phyloP scores from a whole-genome alignment of 2,797 vertebrate species.

The Mergus octosetaceus region DNA sequence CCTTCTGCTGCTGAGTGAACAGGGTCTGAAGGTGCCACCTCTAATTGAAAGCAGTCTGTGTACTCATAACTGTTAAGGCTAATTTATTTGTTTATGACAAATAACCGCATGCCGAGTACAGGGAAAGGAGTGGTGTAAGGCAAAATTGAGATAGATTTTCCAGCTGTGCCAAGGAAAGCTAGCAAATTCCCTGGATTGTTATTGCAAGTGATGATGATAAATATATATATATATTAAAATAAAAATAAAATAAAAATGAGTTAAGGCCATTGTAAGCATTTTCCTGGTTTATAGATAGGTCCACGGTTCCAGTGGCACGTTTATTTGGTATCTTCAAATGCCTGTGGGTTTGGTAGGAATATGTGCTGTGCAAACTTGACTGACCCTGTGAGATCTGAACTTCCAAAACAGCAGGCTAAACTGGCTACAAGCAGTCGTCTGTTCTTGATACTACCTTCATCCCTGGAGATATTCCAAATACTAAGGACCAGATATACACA shows the following conservation, averaged over 20 bases:
- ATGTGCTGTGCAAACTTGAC: neutral
- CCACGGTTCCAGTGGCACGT: neutral
- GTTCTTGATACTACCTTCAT: neutral
- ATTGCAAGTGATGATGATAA: neutral
- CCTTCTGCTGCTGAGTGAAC: slow-evolving; percentile 26
- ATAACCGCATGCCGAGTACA: slow-evolving; percentile 20
- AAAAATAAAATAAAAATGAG: neutral
- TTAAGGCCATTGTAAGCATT: neutral
- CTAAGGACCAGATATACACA: neutral
- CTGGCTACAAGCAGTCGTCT: neutral
- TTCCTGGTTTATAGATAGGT: neutral
- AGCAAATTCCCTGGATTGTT: neutral
- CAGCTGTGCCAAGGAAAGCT: neutral
- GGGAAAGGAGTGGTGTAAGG: neutral
- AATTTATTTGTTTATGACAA: slow-evolving; percentile 65
- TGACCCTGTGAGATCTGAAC: neutral
- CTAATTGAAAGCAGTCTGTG: slow-evolving; percentile 57
- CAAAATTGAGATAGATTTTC: slow-evolving; percentile 31
- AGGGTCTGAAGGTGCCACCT: slow-evolving; percentile 27
- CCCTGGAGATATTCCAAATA: neutral
- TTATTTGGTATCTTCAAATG: neutral
- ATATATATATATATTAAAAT: neutral
- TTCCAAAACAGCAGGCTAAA: neutral
- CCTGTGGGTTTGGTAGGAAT: neutral
- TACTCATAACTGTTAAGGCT: slow-evolving; percentile 27